Conservation (phyloP, 1,140 invertebrate species). For the Cardiocondyla obscurior region DNA sequence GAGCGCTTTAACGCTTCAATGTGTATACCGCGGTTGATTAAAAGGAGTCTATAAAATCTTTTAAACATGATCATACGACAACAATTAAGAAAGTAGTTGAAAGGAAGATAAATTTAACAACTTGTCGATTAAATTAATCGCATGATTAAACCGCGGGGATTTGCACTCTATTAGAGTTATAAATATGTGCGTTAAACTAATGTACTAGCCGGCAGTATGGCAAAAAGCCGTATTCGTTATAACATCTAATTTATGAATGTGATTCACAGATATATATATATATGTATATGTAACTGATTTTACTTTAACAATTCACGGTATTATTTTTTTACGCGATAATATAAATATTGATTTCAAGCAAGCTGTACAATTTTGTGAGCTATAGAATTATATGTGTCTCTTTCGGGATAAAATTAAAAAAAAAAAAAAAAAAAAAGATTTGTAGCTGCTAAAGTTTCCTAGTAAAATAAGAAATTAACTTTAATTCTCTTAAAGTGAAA, state of each 20-base stretch:
- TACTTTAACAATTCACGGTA: neutral
- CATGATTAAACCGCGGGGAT: neutral
- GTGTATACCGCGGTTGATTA: neutral
- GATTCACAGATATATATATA: neutral
- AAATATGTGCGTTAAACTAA: conserved; percentile 11
- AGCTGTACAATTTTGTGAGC: neutral
- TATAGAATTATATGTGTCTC: neutral
- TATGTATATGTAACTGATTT: neutral
- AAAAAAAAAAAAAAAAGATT: neutral
- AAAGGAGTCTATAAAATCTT: neutral
- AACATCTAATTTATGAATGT: neutral
- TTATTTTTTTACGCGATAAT: neutral
- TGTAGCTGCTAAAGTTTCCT: neutral
- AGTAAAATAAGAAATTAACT: neutral
- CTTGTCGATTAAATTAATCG: neutral
- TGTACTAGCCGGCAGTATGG: conserved; percentile 24
- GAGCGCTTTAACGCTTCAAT: neutral
- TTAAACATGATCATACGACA: neutral
- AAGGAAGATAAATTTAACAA: neutral
- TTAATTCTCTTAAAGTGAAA: neutral
- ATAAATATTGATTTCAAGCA: neutral
- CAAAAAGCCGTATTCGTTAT: neutral
- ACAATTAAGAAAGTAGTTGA: neutral
- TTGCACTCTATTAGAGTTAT: neutral
- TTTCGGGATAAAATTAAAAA: neutral